Base-by-base conservation (phyloP, 1,140 invertebrate species). In the Apis mellifera region DNA sequence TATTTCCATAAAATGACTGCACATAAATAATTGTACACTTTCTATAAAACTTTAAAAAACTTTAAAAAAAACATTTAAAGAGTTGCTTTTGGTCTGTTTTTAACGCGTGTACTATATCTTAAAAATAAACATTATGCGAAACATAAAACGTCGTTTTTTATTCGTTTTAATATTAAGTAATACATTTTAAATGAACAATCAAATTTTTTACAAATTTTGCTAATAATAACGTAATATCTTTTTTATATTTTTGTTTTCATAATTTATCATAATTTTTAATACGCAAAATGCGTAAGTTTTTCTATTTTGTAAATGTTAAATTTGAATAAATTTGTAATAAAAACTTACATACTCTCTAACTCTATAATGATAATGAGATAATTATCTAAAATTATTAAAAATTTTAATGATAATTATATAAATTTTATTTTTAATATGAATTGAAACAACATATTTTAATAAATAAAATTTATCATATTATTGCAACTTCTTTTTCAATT, bases 101-200 rank as follows among this genome's bases (percentile, higher is more conserved):
- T 59, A 66, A 66, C 19, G 26, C 50, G 57, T 75, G 54, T 81
- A 81, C 19, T 48, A 66, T 2, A 52, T 74, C 32, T 5, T 12
- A 32, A 59, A 52, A 82, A 82, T 82, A 82, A 76, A 82, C 42
- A 52, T 64, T 80, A n/a, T 80, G 19, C 26, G 48, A 65, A 59
- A 59, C 12, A 32, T n/a, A 17, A 17, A 60, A 26, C 21, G 17
- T 21, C 62, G 17, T 32, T 64, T 64, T 64, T 15, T 71, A 71
- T 78, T 60, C 32, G 32, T 17, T 66, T 48, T 32, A 42, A 11
- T 19, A 66, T 66, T 66, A 42, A 42, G 19, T 66, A 66, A 42
- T 66, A 42, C 32, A 66, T 42, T 21, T 9, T 66, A 42, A 66
- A 48, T 66, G 5, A 21, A 48, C 8, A 48, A 13, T 48, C 8